Evolutionary conservation across 2,888 invertebrate genomes (phyloP).

Genomic region (Ichneumon xanthorius): DNA sequence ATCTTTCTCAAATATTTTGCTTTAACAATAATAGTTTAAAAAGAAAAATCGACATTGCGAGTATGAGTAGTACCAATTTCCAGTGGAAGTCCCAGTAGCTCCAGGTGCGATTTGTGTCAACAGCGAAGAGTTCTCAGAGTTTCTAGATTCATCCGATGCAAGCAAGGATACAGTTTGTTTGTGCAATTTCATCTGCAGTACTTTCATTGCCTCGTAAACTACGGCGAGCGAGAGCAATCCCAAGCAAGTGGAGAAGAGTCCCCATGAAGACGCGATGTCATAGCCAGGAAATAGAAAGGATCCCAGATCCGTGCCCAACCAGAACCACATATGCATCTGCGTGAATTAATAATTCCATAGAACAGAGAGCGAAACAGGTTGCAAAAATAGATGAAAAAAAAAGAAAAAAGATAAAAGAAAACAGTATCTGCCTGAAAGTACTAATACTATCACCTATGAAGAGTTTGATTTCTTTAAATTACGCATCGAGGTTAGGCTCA

Average conservation of each 20-base stretch:
- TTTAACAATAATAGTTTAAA: not conserved
- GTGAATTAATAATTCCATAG: slow-evolving; percentile 52
- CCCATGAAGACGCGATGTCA: slow-evolving; percentile 84
- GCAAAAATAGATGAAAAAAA: not conserved
- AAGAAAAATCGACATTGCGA: not conserved
- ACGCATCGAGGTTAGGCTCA: slow-evolving; percentile 40
- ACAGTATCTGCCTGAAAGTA: not conserved
- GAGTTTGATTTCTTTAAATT: not conserved
- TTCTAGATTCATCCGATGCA: slow-evolving; percentile 80
- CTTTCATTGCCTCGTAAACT: slow-evolving; percentile 87
- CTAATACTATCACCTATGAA: not conserved
- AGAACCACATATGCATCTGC: slow-evolving; percentile 89
- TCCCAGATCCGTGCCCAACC: slow-evolving; percentile 88
- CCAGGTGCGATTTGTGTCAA: slow-evolving; percentile 79
- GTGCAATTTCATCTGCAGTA: slow-evolving; percentile 85
- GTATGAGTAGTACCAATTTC: slow-evolving; percentile 74
- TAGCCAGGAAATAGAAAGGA: slow-evolving; percentile 89
- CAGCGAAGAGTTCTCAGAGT: slow-evolving; percentile 85
- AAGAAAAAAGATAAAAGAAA: slow-evolving; percentile 2
- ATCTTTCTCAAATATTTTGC: not conserved
- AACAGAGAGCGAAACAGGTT: not conserved
- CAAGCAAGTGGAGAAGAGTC: slow-evolving; percentile 87
- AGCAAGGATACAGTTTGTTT: slow-evolving; percentile 82
- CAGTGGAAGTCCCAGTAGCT: slow-evolving; percentile 59
- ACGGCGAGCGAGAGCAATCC: slow-evolving; percentile 87